Evolutionary conservation across 2,113 vertebrate genomes (phyloP).

Genomic region (Cavia porcellus): DNA sequence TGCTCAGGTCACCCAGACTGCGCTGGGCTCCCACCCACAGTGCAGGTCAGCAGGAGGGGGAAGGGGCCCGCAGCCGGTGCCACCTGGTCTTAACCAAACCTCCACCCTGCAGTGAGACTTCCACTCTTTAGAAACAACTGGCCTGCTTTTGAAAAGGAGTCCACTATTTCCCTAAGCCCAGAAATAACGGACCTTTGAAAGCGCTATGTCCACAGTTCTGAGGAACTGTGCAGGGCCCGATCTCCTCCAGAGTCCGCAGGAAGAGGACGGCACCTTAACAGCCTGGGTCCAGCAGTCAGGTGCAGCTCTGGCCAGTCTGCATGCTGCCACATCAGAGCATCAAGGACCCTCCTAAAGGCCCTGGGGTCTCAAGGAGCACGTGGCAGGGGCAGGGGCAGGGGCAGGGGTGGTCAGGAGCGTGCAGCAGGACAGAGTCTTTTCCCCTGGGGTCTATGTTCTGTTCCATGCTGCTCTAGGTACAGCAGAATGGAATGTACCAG

Average conservation of each 20-base stretch:
- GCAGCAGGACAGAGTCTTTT: neutral
- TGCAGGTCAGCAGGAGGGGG: too few species aligned
- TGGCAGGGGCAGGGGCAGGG: too few species aligned
- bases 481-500: constrained; percentile 42
- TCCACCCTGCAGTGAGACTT: rapidly evolving
- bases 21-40: neutral
- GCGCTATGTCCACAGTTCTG: neutral
- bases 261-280: rapidly evolving
- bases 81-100: neutral
- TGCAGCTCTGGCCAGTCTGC: neutral
- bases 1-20: too few species aligned
- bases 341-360: neutral
- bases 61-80: rapidly evolving
- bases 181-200: neutral
- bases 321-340: neutral
- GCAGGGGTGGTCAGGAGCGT: rapidly evolving
- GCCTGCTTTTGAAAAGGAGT: neutral
- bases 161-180: neutral
- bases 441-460: constrained; percentile 48
- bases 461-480: constrained; percentile 6
- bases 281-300: rapidly evolving
- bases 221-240: rapidly evolving
- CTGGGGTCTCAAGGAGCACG: neutral
- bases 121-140: neutral
- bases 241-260: neutral